These are phyloP conservation scores for Oryzias dopingdopingensis DNA, from an alignment of 2,797 vertebrate genomes.

Conservation along the genomic window DNA sequence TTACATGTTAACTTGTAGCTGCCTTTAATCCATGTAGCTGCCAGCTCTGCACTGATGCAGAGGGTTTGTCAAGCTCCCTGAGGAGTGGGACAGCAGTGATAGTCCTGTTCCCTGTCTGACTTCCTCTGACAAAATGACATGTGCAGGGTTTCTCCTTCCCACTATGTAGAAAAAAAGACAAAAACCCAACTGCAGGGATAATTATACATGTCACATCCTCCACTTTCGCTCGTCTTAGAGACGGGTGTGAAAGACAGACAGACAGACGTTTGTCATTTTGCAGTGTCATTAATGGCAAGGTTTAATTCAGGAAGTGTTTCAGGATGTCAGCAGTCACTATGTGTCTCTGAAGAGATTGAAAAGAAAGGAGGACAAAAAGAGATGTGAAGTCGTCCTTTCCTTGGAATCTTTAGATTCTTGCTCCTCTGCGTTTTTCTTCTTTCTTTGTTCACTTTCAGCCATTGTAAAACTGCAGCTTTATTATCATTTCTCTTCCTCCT, in stretches of 20 bases:
- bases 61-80: not conserved
- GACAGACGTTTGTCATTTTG: slow-evolving; percentile 17
- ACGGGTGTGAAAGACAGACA: slow-evolving; percentile 5
- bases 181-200: slow-evolving; percentile 21
- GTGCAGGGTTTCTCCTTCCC: slow-evolving; percentile 2
- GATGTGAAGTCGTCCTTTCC: slow-evolving; percentile 1
- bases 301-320: slow-evolving; percentile 38
- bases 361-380: slow-evolving; percentile 11
- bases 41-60: slow-evolving; percentile 1
- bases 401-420: not conserved
- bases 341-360: slow-evolving; percentile 22
- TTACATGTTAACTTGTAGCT: not conserved
- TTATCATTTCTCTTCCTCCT: not conserved
- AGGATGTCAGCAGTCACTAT: slow-evolving; percentile 39
- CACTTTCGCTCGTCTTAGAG: slow-evolving; percentile 14
- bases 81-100: slow-evolving; percentile 31
- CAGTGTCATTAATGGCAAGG: slow-evolving; percentile 25
- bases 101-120: slow-evolving; percentile 9
- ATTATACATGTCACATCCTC: slow-evolving; percentile 34
- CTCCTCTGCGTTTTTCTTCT: not conserved
- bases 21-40: slow-evolving; percentile 3
- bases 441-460: not conserved
- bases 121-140: slow-evolving; percentile 1
- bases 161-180: slow-evolving; percentile 22
- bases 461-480: not conserved